These are phyloP conservation scores for Scolopax bukidnonensis DNA, from an alignment of 2,797 vertebrate genomes.

Conservation along the genomic window DNA sequence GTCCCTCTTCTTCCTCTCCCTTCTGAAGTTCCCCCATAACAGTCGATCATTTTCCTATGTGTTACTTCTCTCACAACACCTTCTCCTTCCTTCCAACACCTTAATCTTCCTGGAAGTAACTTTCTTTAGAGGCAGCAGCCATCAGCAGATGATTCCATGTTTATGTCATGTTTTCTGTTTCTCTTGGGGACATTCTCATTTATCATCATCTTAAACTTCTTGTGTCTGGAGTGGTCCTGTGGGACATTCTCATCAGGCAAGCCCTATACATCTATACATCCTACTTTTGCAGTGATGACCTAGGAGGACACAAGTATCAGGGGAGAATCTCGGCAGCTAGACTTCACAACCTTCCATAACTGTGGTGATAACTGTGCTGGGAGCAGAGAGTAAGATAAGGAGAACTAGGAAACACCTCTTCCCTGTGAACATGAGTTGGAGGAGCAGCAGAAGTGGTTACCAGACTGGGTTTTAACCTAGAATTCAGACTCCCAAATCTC, in stretches of 20 bases:
- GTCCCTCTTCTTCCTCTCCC: not conserved
- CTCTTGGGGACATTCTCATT: not conserved
- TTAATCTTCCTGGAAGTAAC: not conserved
- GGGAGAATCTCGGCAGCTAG: not conserved
- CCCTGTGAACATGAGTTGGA: fast-evolving
- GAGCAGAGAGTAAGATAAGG: not conserved
- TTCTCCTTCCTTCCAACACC: fast-evolving
- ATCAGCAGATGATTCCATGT: not conserved
- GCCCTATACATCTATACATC: not conserved
- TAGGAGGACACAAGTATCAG: not conserved
- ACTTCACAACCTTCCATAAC: not conserved
- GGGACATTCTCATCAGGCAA: not conserved
- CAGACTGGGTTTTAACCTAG: not conserved
- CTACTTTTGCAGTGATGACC: not conserved
- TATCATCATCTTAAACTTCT: not conserved
- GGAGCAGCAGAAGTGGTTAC: not conserved
- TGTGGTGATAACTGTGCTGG: not conserved
- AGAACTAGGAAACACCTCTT: not conserved
- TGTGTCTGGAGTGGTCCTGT: not conserved
- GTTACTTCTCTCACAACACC: not conserved
- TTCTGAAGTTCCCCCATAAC: not conserved
- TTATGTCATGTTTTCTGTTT: not conserved
- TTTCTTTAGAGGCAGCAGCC: not conserved
- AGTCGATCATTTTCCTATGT: not conserved
- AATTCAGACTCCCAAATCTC: not conserved